Conservation (phyloP, 30 jellyfish, hydroid and myxozoan species). For the Catostylus mosaicus region DNA sequence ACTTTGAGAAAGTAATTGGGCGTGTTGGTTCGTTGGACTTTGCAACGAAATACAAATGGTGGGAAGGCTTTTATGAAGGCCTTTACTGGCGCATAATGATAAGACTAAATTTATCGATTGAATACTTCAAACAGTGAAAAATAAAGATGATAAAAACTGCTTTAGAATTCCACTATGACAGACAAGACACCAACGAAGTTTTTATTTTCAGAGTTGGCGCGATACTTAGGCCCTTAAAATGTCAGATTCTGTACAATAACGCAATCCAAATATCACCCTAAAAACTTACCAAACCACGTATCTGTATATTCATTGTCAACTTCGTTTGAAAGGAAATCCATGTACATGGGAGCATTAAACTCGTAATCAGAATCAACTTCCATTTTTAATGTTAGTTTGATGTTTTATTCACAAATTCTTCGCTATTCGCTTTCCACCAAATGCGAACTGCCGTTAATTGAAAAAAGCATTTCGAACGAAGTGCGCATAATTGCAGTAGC, state of each 20-base stretch:
- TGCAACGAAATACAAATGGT: neutral
- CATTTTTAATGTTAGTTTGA: neutral
- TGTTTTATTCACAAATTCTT: neutral
- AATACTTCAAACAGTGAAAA: neutral
- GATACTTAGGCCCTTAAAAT: neutral
- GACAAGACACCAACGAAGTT: too few relatives aligned
- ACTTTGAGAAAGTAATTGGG: neutral
- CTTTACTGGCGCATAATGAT: neutral
- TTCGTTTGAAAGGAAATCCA: constrained; percentile 85
- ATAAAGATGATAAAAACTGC: neutral
- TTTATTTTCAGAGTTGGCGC: neutral
- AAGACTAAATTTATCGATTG: neutral
- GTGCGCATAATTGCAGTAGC: neutral
- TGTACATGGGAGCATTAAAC: constrained; percentile 92
- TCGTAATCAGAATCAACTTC: constrained; percentile 84
- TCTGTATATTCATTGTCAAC: constrained; percentile 82
- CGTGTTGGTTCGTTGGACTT: neutral
- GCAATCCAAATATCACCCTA: neutral
- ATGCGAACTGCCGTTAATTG: neutral
- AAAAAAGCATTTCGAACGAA: neutral
- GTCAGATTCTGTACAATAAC: neutral
- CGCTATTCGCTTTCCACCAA: neutral
- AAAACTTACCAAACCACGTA: constrained; percentile 94
- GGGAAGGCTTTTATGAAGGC: neutral
- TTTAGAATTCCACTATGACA: neutral